Conservation (phyloP, 2,888 invertebrate species). For the Hyalella azteca region DNA sequence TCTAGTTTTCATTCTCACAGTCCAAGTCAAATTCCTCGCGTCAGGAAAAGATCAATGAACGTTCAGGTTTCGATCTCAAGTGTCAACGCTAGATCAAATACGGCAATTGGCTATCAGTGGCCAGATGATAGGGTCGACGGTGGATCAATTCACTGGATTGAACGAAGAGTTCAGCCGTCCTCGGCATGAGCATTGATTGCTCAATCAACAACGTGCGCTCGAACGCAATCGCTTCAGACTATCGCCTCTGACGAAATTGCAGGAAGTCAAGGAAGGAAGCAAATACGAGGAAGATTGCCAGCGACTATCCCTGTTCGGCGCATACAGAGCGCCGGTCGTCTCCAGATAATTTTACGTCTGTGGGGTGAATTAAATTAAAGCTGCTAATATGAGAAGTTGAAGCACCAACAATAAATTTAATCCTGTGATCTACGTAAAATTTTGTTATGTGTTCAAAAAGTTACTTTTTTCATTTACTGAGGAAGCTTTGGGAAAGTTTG, state of each 20-base stretch:
- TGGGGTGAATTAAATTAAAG: too few relatives aligned
- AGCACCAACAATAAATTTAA: too few relatives aligned
- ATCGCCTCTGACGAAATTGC: not conserved
- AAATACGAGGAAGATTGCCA: too few relatives aligned
- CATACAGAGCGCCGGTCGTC: too few relatives aligned
- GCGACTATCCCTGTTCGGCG: too few relatives aligned
- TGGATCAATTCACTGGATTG: not conserved
- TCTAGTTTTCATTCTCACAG: not conserved
- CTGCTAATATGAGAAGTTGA: too few relatives aligned
- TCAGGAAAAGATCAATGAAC: not conserved
- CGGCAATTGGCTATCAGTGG: not conserved
- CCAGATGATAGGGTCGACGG: not conserved
- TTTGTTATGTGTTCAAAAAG: too few relatives aligned
- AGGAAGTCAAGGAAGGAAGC: not conserved
- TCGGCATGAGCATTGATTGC: not conserved
- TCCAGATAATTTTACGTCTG: too few relatives aligned
- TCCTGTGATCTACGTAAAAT: too few relatives aligned
- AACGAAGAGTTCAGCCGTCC: not conserved
- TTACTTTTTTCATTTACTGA: too few relatives aligned
- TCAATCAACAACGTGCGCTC: conserved; percentile 13
- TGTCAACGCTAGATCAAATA: not conserved
- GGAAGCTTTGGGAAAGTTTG: too few relatives aligned
- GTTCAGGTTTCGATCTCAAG: not conserved
- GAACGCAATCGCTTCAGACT: not conserved
- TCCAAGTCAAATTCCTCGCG: not conserved